phyloP scores from a whole-genome alignment of 2,113 vertebrate species.

The Actenoides hombroni region DNA sequence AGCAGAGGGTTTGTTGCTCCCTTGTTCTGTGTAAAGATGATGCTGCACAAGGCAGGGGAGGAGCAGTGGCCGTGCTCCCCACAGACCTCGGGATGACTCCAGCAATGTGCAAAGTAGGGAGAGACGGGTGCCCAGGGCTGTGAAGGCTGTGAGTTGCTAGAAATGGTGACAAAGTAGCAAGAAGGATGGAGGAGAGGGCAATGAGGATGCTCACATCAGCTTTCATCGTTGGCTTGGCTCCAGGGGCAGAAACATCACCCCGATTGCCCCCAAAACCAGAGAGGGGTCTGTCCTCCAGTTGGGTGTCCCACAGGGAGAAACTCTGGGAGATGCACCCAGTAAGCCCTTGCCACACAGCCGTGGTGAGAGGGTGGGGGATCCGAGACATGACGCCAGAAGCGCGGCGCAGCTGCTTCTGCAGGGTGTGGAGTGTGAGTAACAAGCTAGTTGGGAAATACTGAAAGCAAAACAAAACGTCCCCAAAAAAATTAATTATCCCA shows the following conservation, averaged over 20 bases:
- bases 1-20: background rate
- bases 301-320: background rate
- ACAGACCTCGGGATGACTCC: background rate
- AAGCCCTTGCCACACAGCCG: background rate
- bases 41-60: background rate
- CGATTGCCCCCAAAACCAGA: fast-evolving
- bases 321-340: background rate
- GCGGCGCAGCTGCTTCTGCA: background rate
- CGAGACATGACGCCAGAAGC: background rate
- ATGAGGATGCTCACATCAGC: background rate
- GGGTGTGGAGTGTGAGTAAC: background rate
- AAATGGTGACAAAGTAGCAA: background rate
- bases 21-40: background rate
- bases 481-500: background rate
- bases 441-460: background rate
- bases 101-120: background rate
- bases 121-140: background rate
- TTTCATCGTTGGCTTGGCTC: background rate
- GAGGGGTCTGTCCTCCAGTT: fast-evolving
- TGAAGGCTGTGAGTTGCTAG: background rate
- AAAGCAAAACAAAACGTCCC: background rate
- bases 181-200: background rate
- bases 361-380: background rate
- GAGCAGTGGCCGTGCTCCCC: background rate
- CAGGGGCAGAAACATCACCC: background rate